Percentiles rank a stretch among this genome's conserved stretches.
phyloP scores from a whole-genome alignment of 2,888 invertebrate species.

The Polietes domitor region DNA sequence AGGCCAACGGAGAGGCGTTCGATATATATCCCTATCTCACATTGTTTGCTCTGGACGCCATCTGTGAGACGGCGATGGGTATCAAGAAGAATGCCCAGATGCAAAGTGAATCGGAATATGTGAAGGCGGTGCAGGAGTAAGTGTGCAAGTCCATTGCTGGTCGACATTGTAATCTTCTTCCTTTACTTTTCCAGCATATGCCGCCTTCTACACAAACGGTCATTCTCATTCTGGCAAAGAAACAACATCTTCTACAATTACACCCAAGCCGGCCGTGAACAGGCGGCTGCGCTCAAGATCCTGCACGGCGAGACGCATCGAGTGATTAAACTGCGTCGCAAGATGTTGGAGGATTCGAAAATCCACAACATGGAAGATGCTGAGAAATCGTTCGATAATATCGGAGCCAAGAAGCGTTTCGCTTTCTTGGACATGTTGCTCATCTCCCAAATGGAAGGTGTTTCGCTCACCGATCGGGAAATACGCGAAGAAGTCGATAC shows the following conservation, averaged over 20 bases:
- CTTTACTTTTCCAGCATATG: conserved; percentile 73
- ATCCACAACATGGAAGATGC: conserved; percentile 68
- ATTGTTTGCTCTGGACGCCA: conserved; percentile 79
- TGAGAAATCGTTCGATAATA: conserved; percentile 69
- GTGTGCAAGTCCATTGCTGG: no score
- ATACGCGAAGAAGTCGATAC: conserved; percentile 83
- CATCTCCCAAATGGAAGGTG: conserved; percentile 81
- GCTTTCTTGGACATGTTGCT: conserved; percentile 82
- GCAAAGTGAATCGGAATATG: conserved; percentile 86
- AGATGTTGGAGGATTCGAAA: conserved; percentile 72
- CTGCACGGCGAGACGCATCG: conserved; percentile 77
- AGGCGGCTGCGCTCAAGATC: conserved; percentile 71
- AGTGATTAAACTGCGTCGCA: conserved; percentile 76
- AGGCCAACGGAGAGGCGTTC: conserved; percentile 80
- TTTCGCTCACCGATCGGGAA: conserved; percentile 80
- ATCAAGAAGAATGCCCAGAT: conserved; percentile 87
- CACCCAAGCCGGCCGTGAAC: conserved; percentile 69
- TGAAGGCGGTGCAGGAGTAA: conserved; percentile 87
- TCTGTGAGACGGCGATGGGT: conserved; percentile 90
- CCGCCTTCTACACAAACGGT: conserved; percentile 73
- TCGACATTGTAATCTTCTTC: no score
- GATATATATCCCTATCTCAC: conserved; percentile 84
- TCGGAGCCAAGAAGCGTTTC: conserved; percentile 77
- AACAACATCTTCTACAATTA: conserved; percentile 72
- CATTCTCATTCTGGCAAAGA: conserved; percentile 78